Base-by-base conservation (phyloP, 1,140 invertebrate species). In the Anastrepha obliqua region DNA sequence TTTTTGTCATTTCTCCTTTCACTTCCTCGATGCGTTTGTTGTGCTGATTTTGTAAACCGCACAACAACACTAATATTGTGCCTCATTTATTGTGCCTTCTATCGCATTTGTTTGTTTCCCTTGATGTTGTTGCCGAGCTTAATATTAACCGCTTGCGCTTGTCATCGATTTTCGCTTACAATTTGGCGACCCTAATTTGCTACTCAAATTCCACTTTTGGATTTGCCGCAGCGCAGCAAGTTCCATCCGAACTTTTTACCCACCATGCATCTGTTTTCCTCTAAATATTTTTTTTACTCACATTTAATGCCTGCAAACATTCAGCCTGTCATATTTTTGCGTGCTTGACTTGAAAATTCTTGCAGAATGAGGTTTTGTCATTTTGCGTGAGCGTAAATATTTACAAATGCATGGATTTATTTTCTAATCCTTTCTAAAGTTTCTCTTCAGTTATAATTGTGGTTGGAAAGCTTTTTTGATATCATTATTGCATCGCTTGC, bases 321-420 rank as follows among this genome's bases (percentile, higher is more conserved):
- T 29, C 64, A 67, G 7, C 20, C n/a, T 62, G 60, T 17, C 15
- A 9, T 62, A 62, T 15, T 62, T 8, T 62, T 62, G 13, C 9
- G 4, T 62, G 5, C 15, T 62, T 62, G 60, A 9, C 60, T 29
- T 29, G 29, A 29, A 29, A 29, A 29, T 67, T 42, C 29, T 74
- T 47, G 67, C 42, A 15, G 11, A 42, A 15, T 42, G 44, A 15
- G 67, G 13, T 44, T 74, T 20, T 8, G 47, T 47, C 51, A 20
- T 81, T 81, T 55, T n/a, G 9, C 47, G 74, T n/a, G 47, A 55
- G 74, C 47, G n/a, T 13, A 55, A 51, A 81, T 81, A 81, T 81
- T 81, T 81, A 51, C 74, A 81, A 81, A 81, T 81, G 47, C 47
- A 81, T 58, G 9, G 47, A 81, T 81, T 81, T 81, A 42, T 81